These are phyloP conservation scores for Tenrec ecaudatus DNA, from an alignment of 2,113 vertebrate genomes.

Conservation along the genomic window DNA sequence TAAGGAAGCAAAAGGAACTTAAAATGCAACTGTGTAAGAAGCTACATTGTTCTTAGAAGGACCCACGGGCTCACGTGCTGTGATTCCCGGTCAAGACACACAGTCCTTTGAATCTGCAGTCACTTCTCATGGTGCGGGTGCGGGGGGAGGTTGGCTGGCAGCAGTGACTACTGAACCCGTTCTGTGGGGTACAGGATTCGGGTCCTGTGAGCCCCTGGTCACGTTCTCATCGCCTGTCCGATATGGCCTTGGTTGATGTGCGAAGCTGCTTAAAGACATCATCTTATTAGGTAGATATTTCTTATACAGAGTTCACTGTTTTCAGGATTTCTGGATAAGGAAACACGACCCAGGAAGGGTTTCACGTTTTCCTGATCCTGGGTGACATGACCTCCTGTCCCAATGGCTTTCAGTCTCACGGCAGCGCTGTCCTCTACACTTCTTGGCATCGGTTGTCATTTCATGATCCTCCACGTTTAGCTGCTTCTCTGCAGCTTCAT, in stretches of 20 bases:
- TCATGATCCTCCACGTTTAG: not conserved
- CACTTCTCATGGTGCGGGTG: not conserved
- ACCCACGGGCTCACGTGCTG: not conserved
- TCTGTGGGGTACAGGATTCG: not conserved
- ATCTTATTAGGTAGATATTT: not conserved
- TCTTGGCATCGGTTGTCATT: not conserved
- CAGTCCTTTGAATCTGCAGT: not conserved
- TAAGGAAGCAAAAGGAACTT: slow-evolving; percentile 31
- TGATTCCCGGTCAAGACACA: not conserved
- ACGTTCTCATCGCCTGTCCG: not conserved
- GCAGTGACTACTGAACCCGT: no score
- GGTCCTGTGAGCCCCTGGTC: not conserved
- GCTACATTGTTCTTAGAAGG: not conserved
- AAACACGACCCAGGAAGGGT: not conserved
- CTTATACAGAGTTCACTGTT: not conserved
- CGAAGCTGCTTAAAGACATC: not conserved
- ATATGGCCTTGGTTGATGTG: not conserved
- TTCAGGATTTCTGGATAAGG: not conserved
- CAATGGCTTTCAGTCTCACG: not conserved
- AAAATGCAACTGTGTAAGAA: slow-evolving; percentile 26
- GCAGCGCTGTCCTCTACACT: not conserved
- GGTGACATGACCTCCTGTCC: not conserved
- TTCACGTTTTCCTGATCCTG: not conserved
- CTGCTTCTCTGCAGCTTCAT: not conserved
- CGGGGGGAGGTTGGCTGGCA: no score